Conservation (phyloP, 2,113 vertebrate genomes). For the Mastomys natalensis region DNA sequence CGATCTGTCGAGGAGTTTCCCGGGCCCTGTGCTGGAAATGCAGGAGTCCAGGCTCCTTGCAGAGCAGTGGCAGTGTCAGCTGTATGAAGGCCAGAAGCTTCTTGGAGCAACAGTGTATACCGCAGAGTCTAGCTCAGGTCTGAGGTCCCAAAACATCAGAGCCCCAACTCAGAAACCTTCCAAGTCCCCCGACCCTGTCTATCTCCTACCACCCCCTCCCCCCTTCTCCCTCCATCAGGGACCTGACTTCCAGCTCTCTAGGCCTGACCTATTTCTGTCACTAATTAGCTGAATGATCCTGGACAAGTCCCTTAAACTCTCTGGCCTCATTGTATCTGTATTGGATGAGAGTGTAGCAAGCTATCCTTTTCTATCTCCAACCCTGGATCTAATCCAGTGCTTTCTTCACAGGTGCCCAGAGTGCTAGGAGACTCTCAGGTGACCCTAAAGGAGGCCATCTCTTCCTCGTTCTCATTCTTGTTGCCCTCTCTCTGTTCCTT, state of each 20-base stretch:
- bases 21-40: constrained; percentile 72
- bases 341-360: neutral
- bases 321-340: neutral
- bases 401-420: constrained; percentile 81
- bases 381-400: constrained; percentile 24
- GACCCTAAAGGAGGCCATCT: constrained; percentile 58
- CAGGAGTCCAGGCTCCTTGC: constrained; percentile 38
- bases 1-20: neutral
- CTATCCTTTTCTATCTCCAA: neutral
- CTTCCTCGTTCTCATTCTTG: constrained; percentile 75
- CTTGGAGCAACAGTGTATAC: constrained; percentile 38
- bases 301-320: neutral
- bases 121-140: constrained; percentile 64
- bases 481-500: constrained; percentile 75
- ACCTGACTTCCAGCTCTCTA: neutral
- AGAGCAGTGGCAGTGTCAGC: constrained; percentile 70
- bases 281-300: neutral
- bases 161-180: neutral
- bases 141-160: neutral
- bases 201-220: too few relatives aligned
- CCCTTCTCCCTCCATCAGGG: neutral
- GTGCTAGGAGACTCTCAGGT: constrained; percentile 48
- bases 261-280: neutral
- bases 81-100: constrained; percentile 67
- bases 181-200: neutral